phyloP scores from a whole-genome alignment of 1,140 invertebrate genomes.

The Cherax destructor region DNA sequence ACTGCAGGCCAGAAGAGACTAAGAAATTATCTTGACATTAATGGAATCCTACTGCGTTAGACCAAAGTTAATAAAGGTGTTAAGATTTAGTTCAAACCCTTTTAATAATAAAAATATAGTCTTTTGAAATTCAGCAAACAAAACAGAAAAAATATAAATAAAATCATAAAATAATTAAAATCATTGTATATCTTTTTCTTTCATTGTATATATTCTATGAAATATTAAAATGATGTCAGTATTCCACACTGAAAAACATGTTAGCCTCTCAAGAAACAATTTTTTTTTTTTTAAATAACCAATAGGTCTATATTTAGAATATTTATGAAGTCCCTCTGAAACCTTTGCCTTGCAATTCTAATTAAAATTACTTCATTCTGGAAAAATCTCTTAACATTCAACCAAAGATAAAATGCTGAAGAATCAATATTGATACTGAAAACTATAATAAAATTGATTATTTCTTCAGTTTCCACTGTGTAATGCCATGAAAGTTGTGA shows the following conservation, averaged over 20 bases:
- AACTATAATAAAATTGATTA: too few species aligned
- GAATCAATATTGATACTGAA: too few species aligned
- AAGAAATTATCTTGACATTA: constrained; percentile 37
- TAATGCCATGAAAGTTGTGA: too few species aligned
- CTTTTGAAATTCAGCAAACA: not conserved
- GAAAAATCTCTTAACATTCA: too few species aligned
- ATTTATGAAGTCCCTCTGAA: too few species aligned
- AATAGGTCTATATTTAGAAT: too few species aligned
- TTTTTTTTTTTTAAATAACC: not conserved
- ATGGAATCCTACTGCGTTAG: not conserved
- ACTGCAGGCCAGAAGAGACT: constrained; percentile 53
- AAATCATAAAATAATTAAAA: not conserved
- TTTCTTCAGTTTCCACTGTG: too few species aligned
- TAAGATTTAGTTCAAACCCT: not conserved
- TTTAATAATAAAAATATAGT: not conserved
- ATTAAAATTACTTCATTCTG: too few species aligned
- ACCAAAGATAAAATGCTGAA: too few species aligned
- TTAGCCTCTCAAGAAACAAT: not conserved
- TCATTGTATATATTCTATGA: not conserved
- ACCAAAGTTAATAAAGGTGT: constrained; percentile 1
- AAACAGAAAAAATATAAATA: not conserved
- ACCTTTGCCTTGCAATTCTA: too few species aligned
- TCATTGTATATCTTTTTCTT: too few species aligned
- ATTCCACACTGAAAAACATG: not conserved
- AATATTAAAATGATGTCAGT: not conserved